phyloP scores from a whole-genome alignment of 2,888 invertebrate genomes.

The Byasa hedistus region DNA sequence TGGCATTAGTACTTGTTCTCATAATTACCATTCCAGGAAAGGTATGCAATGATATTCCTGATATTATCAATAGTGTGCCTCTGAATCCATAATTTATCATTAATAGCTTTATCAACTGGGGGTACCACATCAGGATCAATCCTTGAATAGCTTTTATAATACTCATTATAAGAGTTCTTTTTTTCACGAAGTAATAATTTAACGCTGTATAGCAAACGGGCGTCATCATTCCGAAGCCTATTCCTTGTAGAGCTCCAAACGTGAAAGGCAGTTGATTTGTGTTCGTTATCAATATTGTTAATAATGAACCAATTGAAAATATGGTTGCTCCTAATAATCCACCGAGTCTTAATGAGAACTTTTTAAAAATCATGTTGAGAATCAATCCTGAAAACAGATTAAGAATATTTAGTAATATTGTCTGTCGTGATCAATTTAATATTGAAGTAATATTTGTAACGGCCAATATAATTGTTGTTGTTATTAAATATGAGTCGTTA shows the following conservation, averaged over 20 bases:
- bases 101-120: conserved; percentile 74
- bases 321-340: conserved; percentile 78
- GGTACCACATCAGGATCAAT: conserved; percentile 79
- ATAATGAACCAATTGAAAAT: conserved; percentile 74
- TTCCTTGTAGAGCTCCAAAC: conserved; percentile 79
- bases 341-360: conserved; percentile 74
- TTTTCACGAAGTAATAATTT: conserved; percentile 81
- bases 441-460: too few species aligned
- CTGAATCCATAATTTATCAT: conserved; percentile 80
- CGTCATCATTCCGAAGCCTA: conserved; percentile 83
- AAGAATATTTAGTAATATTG: neutral
- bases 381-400: conserved; percentile 74
- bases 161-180: conserved; percentile 82
- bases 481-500: too few species aligned
- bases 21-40: conserved; percentile 81
- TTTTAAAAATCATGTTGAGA: conserved; percentile 78
- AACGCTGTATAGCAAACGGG: conserved; percentile 82
- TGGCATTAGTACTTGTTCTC: conserved; percentile 53
- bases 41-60: conserved; percentile 80
- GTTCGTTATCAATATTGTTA: conserved; percentile 75
- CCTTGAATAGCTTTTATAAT: conserved; percentile 81
- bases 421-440: neutral
- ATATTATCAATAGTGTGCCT: conserved; percentile 80
- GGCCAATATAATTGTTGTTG: too few species aligned
- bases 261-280: conserved; percentile 78